Percentiles rank a stretch among this genome's conserved stretches.
phyloP scores from a whole-genome alignment of 2,113 vertebrate genomes.

The Tragulus kanchil region DNA sequence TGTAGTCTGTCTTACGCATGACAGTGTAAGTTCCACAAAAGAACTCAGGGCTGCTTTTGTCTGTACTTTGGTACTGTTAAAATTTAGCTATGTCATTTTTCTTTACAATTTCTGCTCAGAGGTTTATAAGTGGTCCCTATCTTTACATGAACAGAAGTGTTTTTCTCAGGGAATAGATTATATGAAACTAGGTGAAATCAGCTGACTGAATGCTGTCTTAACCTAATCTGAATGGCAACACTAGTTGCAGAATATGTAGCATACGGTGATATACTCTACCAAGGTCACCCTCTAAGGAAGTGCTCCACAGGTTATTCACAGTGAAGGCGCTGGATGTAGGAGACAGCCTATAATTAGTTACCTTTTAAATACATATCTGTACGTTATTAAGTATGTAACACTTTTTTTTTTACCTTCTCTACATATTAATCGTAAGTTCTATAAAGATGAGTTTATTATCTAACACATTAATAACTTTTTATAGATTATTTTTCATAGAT shows the following conservation, averaged over 20 bases:
- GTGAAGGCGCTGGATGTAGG: background rate
- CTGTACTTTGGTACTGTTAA: background rate
- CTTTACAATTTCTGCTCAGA: background rate
- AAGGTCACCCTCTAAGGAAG: background rate
- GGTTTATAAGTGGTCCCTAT: background rate
- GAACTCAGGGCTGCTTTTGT: background rate
- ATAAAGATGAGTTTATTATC: conserved; percentile 37
- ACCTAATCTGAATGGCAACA: background rate
- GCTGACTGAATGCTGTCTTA: background rate
- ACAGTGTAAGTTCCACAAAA: background rate
- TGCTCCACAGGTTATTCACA: background rate
- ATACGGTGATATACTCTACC: background rate
- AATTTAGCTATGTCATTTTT: background rate
- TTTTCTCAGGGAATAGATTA: background rate
- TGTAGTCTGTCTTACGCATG: background rate
- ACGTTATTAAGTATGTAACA: background rate
- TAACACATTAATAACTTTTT: background rate
- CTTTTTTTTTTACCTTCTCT: conserved; percentile 29
- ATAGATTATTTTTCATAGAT: conserved; percentile 27
- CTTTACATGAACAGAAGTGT: background rate
- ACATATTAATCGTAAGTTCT: background rate
- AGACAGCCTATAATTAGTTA: background rate
- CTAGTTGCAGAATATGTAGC: background rate
- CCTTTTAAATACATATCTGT: conserved; percentile 44
- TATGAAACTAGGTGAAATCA: background rate